Percentiles rank a stretch among this genome's conserved stretches.
phyloP scores from a whole-genome alignment of 2,797 vertebrate genomes.

The Myiotriccus ornatus region DNA sequence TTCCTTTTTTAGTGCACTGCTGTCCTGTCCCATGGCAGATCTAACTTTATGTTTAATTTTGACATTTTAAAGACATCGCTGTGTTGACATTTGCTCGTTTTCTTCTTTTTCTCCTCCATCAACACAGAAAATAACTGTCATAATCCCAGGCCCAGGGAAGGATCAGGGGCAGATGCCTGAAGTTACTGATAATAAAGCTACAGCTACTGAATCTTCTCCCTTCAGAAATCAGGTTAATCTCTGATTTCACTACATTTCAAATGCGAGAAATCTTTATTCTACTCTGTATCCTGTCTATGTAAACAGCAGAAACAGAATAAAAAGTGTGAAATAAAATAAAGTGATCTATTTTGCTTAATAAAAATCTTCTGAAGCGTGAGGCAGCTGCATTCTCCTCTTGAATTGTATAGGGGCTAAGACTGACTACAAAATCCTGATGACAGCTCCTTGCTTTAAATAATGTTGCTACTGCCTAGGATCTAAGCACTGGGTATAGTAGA shows the following conservation, averaged over 20 bases:
- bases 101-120: neutral
- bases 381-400: neutral
- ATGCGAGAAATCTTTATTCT: neutral
- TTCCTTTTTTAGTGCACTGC: neutral
- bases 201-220: neutral
- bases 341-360: neutral
- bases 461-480: neutral
- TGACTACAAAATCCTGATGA: neutral
- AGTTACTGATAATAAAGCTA: neutral
- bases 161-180: neutral
- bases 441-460: conserved; percentile 12
- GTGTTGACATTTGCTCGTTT: neutral
- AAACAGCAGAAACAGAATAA: neutral
- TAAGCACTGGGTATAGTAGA: neutral
- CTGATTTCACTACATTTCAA: neutral
- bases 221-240: conserved; percentile 11
- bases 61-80: neutral
- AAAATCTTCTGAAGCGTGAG: neutral
- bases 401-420: neutral
- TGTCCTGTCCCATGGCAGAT: neutral
- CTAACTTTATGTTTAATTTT: neutral
- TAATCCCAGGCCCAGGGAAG: neutral
- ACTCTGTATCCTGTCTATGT: neutral
- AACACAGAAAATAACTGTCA: neutral
- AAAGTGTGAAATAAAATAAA: neutral